Base-by-base conservation (phyloP, 1,140 invertebrate genomes). In the Macrobrachium nipponense region DNA sequence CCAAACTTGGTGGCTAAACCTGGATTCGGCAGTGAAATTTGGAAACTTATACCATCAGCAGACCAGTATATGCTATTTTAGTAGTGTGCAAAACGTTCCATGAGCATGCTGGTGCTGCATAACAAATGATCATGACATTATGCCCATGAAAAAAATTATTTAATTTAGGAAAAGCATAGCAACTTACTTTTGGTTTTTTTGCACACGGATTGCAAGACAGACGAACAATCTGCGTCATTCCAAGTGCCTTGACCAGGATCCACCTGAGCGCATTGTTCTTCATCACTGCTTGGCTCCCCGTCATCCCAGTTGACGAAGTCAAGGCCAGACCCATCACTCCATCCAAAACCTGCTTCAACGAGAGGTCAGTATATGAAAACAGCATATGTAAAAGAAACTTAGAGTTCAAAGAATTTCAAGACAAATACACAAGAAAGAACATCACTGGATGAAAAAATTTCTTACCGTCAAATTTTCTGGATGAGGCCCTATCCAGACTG, bases 241-340 rank as follows among this genome's bases (percentile, higher is more conserved):
- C 86, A 87, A 8, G 4, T 15, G 51, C 86, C 79, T 12, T 66
- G 51, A 20, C 18, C 66, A 7, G 17, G 51, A 14, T 62, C 20
- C 59, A 64, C 68, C 72, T 87, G 78, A 10, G 77, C 79, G 61
- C 86, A 87, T 36, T 73, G 5, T 20, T 87, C 86, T 20, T 20
- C 79, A 5, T 81, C 44, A 23, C 60, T 81, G 61, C 64, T 87
- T 14, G 86, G 86, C 58, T 87, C 78, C 10, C 77, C 86, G 14
- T 62, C 64, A 14, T 62, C 43, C 86, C 86, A 87, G 80, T 87
- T 60, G 17, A 77, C 18, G 70, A 64, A 87, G 86, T 87, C 51
- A 5, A 82, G 44, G 5, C 79, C 73, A 18, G 51, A 82, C 27
- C 72, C 79, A 44, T 87, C 86, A 27, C 77, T 87, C 86, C 86